Percentiles rank a stretch among this genome's conserved stretches.
phyloP scores from a whole-genome alignment of 1,140 invertebrate genomes.

The Anadara kagoshimensis region DNA sequence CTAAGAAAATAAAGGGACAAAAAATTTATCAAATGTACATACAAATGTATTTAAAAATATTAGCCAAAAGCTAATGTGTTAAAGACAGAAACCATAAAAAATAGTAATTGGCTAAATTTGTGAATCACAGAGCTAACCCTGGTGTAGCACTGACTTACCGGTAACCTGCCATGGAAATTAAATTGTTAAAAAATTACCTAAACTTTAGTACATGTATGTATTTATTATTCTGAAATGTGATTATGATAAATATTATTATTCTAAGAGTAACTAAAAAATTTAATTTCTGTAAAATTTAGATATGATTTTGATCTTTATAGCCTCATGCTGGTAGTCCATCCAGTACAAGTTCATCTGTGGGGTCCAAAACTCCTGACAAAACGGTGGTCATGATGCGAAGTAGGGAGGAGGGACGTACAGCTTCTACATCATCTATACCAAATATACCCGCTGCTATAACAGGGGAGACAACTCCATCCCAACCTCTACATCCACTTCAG shows the following conservation, averaged over 20 bases:
- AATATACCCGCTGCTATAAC: neutral
- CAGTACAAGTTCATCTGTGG: neutral
- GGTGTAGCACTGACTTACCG: too few species aligned
- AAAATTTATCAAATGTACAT: too few species aligned
- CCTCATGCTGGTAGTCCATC: neutral
- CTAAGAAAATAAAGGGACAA: too few species aligned
- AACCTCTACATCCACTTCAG: constrained; percentile 21
- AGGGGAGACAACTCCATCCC: constrained; percentile 29
- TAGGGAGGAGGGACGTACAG: constrained; percentile 2
- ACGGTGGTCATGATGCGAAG: constrained; percentile 34
- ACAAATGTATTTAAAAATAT: too few species aligned
- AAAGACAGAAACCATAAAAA: too few species aligned
- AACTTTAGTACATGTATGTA: too few species aligned
- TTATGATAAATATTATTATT: neutral
- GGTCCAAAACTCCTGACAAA: constrained; percentile 15
- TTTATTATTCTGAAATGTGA: neutral
- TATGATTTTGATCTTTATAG: neutral
- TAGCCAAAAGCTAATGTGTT: too few species aligned
- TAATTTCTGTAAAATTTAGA: neutral
- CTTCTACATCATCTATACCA: neutral
- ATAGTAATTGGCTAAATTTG: too few species aligned
- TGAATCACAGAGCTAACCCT: too few species aligned
- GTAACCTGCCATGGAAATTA: too few species aligned
- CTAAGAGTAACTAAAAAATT: neutral
- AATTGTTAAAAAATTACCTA: too few species aligned